Conservation (phyloP, 1,140 invertebrate species). For the Sarcophaga peregrina region DNA sequence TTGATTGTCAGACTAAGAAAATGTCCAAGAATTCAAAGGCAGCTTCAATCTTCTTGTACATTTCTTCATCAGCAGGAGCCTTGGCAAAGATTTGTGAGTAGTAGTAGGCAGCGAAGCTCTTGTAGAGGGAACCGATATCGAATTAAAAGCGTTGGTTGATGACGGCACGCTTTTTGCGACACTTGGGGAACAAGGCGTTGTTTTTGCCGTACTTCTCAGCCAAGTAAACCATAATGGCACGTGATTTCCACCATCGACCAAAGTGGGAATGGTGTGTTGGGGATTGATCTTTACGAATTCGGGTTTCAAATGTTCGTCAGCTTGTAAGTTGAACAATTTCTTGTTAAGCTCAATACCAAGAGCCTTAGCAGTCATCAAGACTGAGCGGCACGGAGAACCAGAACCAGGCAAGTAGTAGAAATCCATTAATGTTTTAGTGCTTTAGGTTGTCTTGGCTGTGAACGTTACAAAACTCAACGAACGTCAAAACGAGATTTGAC, state of each 20-base stretch:
- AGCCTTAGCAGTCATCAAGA: constrained; percentile 75
- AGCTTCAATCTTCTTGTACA: constrained; percentile 73
- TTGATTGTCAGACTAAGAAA: constrained; percentile 75
- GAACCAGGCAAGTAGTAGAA: constrained; percentile 78
- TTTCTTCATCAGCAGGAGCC: constrained; percentile 73
- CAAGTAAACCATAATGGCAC: constrained; percentile 79
- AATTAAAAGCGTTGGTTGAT: constrained; percentile 82
- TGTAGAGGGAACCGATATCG: constrained; percentile 77
- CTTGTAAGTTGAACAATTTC: constrained; percentile 73
- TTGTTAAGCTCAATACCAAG: constrained; percentile 81
- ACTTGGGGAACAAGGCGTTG: constrained; percentile 77
- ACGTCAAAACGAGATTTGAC: too few species aligned
- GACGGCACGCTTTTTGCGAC: constrained; percentile 74
- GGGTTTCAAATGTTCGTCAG: constrained; percentile 75
- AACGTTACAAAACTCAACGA: constrained; percentile 13
- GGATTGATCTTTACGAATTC: constrained; percentile 76
- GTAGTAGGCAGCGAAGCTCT: constrained; percentile 73
- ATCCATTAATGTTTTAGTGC: constrained; percentile 49
- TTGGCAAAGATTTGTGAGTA: constrained; percentile 78
- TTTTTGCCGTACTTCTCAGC: constrained; percentile 77
- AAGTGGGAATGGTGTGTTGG: constrained; percentile 74
- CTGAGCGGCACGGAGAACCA: constrained; percentile 78
- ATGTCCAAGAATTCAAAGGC: constrained; percentile 75
- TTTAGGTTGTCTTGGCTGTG: constrained; percentile 9
- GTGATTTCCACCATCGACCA: constrained; percentile 79